Evolutionary conservation across 2,113 vertebrate genomes (phyloP).

Genomic region (Peromyscus californicus): DNA sequence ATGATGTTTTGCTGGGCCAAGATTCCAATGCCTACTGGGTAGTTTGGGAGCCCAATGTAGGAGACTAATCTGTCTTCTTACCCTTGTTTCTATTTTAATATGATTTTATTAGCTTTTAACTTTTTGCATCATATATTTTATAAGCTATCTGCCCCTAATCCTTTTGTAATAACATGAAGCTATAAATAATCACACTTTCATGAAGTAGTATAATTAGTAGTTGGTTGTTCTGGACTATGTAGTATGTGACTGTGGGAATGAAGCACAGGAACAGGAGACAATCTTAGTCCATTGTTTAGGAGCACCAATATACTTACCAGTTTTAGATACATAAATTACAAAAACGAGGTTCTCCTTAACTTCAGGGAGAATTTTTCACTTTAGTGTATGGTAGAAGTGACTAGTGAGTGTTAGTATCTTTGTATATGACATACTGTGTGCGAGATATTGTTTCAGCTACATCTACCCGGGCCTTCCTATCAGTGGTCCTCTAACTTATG

Average conservation of each 20-base stretch:
- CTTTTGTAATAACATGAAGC: background rate
- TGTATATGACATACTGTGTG: rapidly evolving
- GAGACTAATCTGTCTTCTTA: background rate
- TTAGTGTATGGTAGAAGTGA: background rate
- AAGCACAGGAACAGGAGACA: background rate
- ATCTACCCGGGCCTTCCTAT: too few species aligned
- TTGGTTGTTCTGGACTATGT: background rate
- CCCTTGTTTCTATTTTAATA: background rate
- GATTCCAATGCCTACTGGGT: background rate
- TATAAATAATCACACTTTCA: background rate
- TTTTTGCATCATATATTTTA: background rate
- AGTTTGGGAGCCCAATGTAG: background rate
- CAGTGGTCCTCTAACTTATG: too few species aligned
- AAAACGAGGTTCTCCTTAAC: background rate
- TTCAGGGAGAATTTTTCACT: background rate
- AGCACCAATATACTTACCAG: background rate
- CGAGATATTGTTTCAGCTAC: background rate
- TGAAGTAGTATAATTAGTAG: background rate
- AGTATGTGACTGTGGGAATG: background rate
- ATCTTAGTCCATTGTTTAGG: background rate
- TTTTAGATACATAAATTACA: background rate
- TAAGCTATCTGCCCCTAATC: background rate
- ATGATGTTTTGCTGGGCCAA: background rate
- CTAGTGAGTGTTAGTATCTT: background rate
- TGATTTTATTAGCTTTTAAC: conserved; percentile 26